phyloP scores from a whole-genome alignment of 2,888 invertebrate genomes.

The Volucella bombylans region DNA sequence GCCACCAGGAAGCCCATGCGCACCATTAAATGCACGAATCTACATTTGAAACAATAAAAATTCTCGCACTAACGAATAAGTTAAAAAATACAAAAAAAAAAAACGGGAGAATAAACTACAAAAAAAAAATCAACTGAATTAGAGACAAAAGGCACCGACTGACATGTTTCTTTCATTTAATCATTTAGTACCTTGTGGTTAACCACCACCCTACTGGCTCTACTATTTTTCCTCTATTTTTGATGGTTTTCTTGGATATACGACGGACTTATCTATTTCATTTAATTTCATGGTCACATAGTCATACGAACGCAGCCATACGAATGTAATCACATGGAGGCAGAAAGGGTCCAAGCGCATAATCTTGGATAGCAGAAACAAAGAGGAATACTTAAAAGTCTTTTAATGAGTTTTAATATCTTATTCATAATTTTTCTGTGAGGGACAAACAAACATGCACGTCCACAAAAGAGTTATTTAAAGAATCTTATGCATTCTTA shows the following conservation, averaged over 20 bases:
- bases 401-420: conserved; percentile 40
- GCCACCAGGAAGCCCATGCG: conserved; percentile 29
- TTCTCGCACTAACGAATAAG: conserved; percentile 11
- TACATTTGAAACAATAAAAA: conserved; percentile 21
- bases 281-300: conserved; percentile 49
- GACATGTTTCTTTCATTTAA: conserved; percentile 45
- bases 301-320: neutral
- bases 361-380: neutral
- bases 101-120: neutral
- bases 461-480: neutral
- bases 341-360: neutral
- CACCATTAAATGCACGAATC: conserved; percentile 6
- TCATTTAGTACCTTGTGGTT: conserved; percentile 47
- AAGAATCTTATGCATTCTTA: conserved; percentile 44
- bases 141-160: conserved; percentile 54
- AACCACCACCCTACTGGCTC: conserved; percentile 12
- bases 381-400: neutral
- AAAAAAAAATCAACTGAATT: conserved; percentile 36
- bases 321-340: no score
- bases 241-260: conserved; percentile 27
- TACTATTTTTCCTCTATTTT: conserved; percentile 1
- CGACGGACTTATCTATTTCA: conserved; percentile 33
- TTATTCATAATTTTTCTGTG: conserved; percentile 46
- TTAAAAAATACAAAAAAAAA: neutral
- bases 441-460: neutral